Evolutionary conservation across 2,888 invertebrate species (phyloP).

Genomic region (Saturnia japonica): DNA sequence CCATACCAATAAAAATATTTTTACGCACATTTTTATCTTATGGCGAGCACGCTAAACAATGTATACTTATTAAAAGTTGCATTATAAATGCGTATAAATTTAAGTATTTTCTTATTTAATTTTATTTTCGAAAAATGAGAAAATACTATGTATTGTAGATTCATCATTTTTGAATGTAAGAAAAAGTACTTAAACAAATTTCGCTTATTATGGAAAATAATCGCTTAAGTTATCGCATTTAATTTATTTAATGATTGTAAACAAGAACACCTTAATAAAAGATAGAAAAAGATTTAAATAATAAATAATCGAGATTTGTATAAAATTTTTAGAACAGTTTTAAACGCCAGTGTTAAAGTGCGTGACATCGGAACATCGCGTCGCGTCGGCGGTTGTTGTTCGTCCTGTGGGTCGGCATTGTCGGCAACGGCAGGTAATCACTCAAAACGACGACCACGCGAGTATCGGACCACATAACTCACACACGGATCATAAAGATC

Average conservation of each 20-base stretch:
- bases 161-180: not conserved
- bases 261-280: no score
- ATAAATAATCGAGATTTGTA: not conserved
- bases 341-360: conserved; percentile 41
- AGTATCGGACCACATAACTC: conserved; percentile 49
- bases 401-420: conserved; percentile 56
- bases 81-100: no score
- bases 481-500: conserved; percentile 57
- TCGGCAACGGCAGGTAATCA: conserved; percentile 64
- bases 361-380: conserved; percentile 45
- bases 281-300: not conserved
- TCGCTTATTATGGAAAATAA: no score
- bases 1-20: no score
- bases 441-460: conserved; percentile 60
- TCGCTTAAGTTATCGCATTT: no score
- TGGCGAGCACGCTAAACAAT: no score
- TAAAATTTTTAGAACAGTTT: conserved; percentile 29
- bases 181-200: no score
- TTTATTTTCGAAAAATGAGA: not conserved
- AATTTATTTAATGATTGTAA: no score
- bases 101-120: not conserved
- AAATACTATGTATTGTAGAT: not conserved
- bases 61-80: no score
- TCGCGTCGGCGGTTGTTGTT: conserved; percentile 49
- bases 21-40: no score